Base-by-base conservation (phyloP, 1,140 invertebrate genomes). In the Wasmannia auropunctata region DNA sequence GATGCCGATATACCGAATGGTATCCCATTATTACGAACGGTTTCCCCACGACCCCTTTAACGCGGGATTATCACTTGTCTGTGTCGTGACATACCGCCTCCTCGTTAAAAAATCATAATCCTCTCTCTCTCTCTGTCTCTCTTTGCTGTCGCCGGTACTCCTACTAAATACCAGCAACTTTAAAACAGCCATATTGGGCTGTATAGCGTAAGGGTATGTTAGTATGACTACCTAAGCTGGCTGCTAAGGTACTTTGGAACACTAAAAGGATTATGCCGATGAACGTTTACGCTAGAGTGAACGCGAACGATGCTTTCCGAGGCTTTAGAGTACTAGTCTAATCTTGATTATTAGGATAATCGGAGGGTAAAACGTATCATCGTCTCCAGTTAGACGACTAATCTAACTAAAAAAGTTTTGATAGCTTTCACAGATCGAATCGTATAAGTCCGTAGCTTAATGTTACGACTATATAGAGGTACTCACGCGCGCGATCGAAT, bases 331-430 rank as follows among this genome's bases (percentile, higher is more conserved):
- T 74, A 74, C 51, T 72, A 54, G 56, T 69, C 63, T 80, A 58
- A 74, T 83, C 67, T 60, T 46, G 79, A 83, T 69, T 51, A 19
- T 74, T 72, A 58, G 51, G 51, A 58, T 22, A 72, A 58, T 72
- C 60, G 22, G 49, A 83, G 51, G 0, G 25, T n/a, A 37, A 54
- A n/a, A 31, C 11, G n/a, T 56, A 70, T 43, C 74, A 19, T 75
- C 49, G 72, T 75, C 72, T 58, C 51, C 34, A 46, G 3, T 75
- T 37, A 25, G 60, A 67, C 60, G 60, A 67, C 28, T 67, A 79
- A 40, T 79, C 28, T 79, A 76, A 40, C 31, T 37, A 67, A 70
- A 83, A 56, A 56, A 49, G 69, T 37, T 67, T 63, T 14, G 75
- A 43, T 81, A 70, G 28, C 34, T 43, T n/a, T 31, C 65, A 10